Evolutionary conservation across 2,113 vertebrate species (phyloP).

Genomic region (Ammodytes marinus): DNA sequence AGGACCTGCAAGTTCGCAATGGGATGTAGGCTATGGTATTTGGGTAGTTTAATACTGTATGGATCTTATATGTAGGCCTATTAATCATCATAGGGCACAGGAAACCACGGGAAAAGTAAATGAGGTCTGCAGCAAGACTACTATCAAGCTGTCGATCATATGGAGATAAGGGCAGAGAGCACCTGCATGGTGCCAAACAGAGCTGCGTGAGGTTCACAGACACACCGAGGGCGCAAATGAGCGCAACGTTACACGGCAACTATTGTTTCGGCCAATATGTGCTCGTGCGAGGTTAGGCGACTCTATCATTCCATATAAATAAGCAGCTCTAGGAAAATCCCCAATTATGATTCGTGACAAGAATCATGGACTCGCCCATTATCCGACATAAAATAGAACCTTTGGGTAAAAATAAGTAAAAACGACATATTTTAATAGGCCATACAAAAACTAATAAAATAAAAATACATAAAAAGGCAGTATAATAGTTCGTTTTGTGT

Average conservation of each 20-base stretch:
- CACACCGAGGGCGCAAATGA: background rate
- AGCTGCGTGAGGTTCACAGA: background rate
- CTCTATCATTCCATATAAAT: background rate
- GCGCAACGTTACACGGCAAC: conserved; percentile 16
- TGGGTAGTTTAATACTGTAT: background rate
- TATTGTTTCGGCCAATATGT: background rate
- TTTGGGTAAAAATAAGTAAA: no score
- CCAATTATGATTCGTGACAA: background rate
- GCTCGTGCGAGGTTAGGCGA: no score
- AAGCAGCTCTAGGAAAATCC: background rate
- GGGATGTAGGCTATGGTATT: no score
- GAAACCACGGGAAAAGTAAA: background rate
- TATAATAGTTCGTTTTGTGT: background rate
- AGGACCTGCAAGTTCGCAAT: background rate
- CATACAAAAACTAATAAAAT: background rate
- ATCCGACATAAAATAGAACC: background rate
- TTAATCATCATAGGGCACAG: background rate
- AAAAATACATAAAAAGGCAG: background rate
- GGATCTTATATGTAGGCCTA: background rate
- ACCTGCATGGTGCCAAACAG: conserved; percentile 23
- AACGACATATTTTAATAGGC: no score
- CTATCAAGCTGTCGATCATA: background rate
- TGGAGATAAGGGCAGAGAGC: background rate
- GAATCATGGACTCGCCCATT: no score
- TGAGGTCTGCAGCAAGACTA: conserved; percentile 13